phyloP scores from a whole-genome alignment of 2,797 vertebrate species.

The Gila robusta region DNA sequence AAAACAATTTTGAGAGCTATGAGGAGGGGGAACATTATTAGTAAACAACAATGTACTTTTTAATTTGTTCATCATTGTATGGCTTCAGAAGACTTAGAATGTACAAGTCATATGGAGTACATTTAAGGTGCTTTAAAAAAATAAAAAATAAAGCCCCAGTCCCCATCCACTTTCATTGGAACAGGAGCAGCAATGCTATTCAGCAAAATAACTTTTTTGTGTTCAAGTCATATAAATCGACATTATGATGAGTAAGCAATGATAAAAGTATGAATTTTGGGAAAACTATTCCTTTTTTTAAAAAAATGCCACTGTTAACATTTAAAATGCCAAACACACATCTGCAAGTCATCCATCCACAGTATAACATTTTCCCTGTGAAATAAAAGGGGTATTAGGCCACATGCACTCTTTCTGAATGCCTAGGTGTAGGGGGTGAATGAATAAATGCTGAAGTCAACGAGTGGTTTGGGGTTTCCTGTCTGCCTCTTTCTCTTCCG shows the following conservation, averaged over 20 bases:
- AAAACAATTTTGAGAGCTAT: background rate
- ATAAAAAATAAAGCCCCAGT: background rate
- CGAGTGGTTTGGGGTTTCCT: constrained; percentile 37
- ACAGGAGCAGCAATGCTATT: background rate
- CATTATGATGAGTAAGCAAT: background rate
- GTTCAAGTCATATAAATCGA: background rate
- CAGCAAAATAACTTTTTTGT: background rate
- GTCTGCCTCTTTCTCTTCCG: background rate
- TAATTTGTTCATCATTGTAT: background rate
- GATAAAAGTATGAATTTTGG: background rate
- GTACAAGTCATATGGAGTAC: no score
- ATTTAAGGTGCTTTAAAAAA: background rate
- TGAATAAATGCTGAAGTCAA: constrained; percentile 29
- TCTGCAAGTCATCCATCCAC: background rate
- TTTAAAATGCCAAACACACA: background rate
- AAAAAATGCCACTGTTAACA: background rate
- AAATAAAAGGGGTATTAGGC: background rate
- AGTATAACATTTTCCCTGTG: background rate
- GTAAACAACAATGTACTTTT: background rate
- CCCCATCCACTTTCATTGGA: background rate
- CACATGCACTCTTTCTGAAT: constrained; percentile 12
- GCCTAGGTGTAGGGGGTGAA: constrained; percentile 15
- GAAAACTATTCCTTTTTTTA: background rate
- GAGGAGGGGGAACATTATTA: background rate
- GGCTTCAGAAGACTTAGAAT: background rate